phyloP scores from a whole-genome alignment of 2,888 invertebrate genomes.

The Masnerella sp. region DNA sequence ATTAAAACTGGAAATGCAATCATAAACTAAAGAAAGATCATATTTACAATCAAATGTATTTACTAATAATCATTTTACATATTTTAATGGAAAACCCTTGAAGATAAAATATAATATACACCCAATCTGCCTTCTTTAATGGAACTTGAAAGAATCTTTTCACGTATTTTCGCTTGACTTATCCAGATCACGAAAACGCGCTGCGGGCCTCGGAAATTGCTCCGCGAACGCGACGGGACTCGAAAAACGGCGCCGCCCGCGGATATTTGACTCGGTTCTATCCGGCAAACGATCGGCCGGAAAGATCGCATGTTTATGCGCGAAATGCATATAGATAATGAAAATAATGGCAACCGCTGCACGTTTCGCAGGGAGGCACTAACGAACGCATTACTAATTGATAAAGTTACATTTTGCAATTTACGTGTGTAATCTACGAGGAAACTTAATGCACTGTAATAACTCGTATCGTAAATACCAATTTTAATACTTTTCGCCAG shows the following conservation, averaged over 20 bases:
- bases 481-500: slow-evolving; percentile 35
- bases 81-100: no score
- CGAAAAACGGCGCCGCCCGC: slow-evolving; percentile 41
- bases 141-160: not conserved
- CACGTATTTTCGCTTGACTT: not conserved
- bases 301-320: slow-evolving; percentile 46
- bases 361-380: slow-evolving; percentile 9
- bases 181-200: slow-evolving; percentile 8
- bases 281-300: slow-evolving; percentile 39
- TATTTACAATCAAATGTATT: no score
- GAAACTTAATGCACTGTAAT: slow-evolving; percentile 44
- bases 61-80: no score
- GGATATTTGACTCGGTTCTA: slow-evolving; percentile 59
- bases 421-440: slow-evolving; percentile 28
- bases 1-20: no score
- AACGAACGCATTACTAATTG: slow-evolving; percentile 47
- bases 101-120: no score
- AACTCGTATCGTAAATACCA: slow-evolving; percentile 37
- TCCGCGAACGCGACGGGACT: slow-evolving; percentile 38
- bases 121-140: not conserved
- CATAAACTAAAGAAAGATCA: no score
- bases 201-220: slow-evolving; percentile 47
- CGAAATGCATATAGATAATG: slow-evolving; percentile 42
- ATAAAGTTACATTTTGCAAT: slow-evolving; percentile 49
- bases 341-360: slow-evolving; percentile 34